These are phyloP conservation scores for Coregonus clupeaformis DNA, from an alignment of 2,113 vertebrate species.

Conservation along the genomic window DNA sequence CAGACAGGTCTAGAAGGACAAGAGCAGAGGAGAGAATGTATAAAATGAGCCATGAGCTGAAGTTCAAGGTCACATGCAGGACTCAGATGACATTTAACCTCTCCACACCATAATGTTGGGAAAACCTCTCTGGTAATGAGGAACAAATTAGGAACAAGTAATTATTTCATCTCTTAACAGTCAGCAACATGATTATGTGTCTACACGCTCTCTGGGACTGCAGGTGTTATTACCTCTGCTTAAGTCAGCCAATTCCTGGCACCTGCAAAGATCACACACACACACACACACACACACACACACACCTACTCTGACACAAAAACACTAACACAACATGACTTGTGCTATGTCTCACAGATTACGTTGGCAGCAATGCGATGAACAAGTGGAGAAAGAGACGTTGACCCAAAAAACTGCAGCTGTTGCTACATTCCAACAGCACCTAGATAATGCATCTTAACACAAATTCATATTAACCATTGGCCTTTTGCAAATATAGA, in stretches of 20 bases:
- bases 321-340: slow-evolving; percentile 34
- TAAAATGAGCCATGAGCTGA: not conserved
- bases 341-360: slow-evolving; percentile 50
- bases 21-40: too few species aligned
- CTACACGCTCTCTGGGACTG: slow-evolving; percentile 44
- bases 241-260: slow-evolving; percentile 45
- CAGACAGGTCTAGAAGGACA: too few species aligned
- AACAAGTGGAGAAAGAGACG: slow-evolving; percentile 44
- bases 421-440: slow-evolving; percentile 43
- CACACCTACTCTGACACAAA: not conserved
- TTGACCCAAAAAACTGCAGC: slow-evolving; percentile 43
- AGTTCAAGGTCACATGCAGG: not conserved
- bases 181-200: slow-evolving; percentile 36
- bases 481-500: slow-evolving; percentile 56
- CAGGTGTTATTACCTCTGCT: slow-evolving; percentile 56
- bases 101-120: slow-evolving; percentile 2
- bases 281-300: slow-evolving; percentile 9
- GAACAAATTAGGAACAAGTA: not conserved
- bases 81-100: slow-evolving; percentile 25
- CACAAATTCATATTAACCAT: slow-evolving; percentile 43
- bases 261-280: slow-evolving; percentile 29
- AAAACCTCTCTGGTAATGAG: slow-evolving; percentile 10
- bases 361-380: slow-evolving; percentile 23
- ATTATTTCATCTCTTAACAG: slow-evolving; percentile 1
- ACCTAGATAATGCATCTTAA: slow-evolving; percentile 38